These are phyloP conservation scores for Sitophilus oryzae DNA, from an alignment of 1,140 invertebrate genomes.

Conservation along the genomic window DNA sequence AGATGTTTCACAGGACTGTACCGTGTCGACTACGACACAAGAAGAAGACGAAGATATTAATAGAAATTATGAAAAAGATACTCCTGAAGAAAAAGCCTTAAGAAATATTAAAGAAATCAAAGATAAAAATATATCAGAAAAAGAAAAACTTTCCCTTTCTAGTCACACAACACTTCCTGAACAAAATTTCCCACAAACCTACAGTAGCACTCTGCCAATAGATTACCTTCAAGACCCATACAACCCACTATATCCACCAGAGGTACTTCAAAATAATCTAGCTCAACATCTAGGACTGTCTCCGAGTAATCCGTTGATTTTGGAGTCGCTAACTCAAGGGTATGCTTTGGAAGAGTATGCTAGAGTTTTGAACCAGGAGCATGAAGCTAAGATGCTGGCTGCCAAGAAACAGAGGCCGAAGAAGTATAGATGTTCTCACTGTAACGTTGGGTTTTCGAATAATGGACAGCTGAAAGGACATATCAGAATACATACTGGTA, in stretches of 20 bases:
- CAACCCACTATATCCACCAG: conserved; percentile 24
- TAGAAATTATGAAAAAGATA: not conserved
- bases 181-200: not conserved
- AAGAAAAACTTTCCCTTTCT: no score
- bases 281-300: conserved; percentile 48
- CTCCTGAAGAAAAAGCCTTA: not conserved
- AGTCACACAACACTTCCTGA: not conserved
- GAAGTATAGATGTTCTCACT: conserved; percentile 82
- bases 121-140: no score
- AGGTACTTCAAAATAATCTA: conserved; percentile 41
- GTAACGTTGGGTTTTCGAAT: conserved; percentile 85
- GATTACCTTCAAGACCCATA: conserved; percentile 40
- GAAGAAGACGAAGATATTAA: conserved; percentile 32
- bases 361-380: conserved; percentile 58
- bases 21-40: conserved; percentile 49
- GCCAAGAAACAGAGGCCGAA: conserved; percentile 76
- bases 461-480: conserved; percentile 90
- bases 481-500: conserved; percentile 84
- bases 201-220: conserved; percentile 27
- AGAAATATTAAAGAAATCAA: not conserved
- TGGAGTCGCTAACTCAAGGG: conserved; percentile 50
- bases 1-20: conserved; percentile 47
- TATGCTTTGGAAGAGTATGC: conserved; percentile 59
- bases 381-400: conserved; percentile 55
- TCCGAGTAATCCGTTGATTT: conserved; percentile 47